Evolutionary conservation across 2,797 vertebrate genomes (phyloP).

Genomic region (Hoplostethus atlanticus): DNA sequence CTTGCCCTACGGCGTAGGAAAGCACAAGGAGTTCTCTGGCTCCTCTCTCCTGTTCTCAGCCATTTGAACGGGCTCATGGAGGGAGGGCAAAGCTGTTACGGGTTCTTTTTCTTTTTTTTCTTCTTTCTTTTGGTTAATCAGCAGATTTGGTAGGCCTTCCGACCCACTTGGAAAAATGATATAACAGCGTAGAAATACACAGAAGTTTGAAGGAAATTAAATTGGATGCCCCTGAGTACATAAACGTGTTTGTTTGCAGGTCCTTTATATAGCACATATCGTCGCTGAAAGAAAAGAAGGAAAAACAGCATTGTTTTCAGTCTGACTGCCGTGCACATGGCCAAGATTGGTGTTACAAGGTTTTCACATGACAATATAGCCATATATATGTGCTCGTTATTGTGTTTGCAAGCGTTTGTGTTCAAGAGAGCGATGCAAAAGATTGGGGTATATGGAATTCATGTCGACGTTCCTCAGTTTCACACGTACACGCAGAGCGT

Average conservation of each 20-base stretch:
- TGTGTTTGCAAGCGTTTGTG: no score
- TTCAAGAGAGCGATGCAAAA: neutral
- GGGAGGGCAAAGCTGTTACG: constrained; percentile 7
- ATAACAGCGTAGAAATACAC: constrained; percentile 28
- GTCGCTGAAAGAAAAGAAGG: no score
- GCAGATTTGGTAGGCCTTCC: constrained; percentile 41
- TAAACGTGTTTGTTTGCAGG: constrained; percentile 13
- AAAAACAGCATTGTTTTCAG: no score
- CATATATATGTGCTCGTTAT: no score
- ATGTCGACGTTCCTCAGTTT: constrained; percentile 37
- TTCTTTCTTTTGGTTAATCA: constrained; percentile 14
- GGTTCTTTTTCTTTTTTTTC: constrained; percentile 13
- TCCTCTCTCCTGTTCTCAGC: constrained; percentile 15
- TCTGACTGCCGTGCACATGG: no score
- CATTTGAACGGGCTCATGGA: constrained; percentile 51
- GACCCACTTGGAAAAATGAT: constrained; percentile 9
- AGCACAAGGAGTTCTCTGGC: constrained; percentile 22
- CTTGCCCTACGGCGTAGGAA: constrained; percentile 8
- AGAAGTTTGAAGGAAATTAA: constrained; percentile 49
- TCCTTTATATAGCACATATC: neutral
- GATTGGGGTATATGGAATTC: constrained; percentile 35
- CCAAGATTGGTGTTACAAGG: no score
- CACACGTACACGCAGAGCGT: constrained; percentile 20
- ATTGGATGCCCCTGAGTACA: constrained; percentile 56
- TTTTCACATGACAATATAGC: no score